These are phyloP conservation scores for Porites australiensis DNA, from an alignment of 64 coral and sea anemone genomes.

Conservation along the genomic window DNA sequence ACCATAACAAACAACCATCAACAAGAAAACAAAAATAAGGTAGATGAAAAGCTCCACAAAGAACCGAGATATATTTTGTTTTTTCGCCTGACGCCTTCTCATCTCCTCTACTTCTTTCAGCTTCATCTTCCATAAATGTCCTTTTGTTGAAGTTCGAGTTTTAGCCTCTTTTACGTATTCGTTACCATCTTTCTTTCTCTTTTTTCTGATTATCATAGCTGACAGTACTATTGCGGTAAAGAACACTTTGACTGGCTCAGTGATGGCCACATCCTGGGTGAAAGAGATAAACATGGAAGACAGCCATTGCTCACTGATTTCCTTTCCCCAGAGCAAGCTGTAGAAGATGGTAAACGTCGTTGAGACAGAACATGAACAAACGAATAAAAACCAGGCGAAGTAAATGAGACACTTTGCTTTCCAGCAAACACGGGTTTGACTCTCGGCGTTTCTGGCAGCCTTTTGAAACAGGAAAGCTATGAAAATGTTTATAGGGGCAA, in stretches of 20 bases:
- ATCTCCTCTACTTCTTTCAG: conserved; percentile 47
- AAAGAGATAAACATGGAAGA: conserved; percentile 81
- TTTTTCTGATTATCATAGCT: conserved; percentile 25
- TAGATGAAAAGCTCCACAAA: conserved; percentile 40
- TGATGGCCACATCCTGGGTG: conserved; percentile 63
- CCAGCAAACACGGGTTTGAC: neutral
- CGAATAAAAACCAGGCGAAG: conserved; percentile 70
- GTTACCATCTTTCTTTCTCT: neutral
- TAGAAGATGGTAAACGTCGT: conserved; percentile 62
- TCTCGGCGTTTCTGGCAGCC: neutral
- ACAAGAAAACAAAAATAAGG: conserved; percentile 48
- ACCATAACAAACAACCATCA: conserved; percentile 78
- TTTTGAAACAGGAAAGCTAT: conserved; percentile 56
- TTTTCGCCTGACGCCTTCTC: conserved; percentile 52
- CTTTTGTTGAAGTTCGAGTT: no score
- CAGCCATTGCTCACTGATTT: conserved; percentile 74
- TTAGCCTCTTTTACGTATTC: no score
- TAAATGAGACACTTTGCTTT: conserved; percentile 42
- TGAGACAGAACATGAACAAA: conserved; percentile 47
- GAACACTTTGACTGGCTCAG: conserved; percentile 75
- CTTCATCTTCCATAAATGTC: neutral
- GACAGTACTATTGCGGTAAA: conserved; percentile 63
- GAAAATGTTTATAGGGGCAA: conserved; percentile 57
- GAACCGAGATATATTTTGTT: conserved; percentile 66
- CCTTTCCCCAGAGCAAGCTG: conserved; percentile 75